Evolutionary conservation across 2,888 invertebrate genomes (phyloP).

Genomic region (Crematogaster levior): DNA sequence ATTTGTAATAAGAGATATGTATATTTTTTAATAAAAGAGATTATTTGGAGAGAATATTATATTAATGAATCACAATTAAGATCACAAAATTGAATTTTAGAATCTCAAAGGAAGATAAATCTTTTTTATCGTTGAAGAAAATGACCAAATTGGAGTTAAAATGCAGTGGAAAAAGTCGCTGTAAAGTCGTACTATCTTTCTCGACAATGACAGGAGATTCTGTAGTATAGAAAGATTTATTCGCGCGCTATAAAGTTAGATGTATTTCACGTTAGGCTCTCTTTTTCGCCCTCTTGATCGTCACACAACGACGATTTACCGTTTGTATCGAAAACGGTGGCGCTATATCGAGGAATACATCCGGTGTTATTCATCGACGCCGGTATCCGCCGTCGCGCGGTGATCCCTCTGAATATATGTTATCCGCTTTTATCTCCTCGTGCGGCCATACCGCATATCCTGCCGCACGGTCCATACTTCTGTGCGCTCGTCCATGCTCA

Average conservation of each 20-base stretch:
- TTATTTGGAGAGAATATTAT: neutral
- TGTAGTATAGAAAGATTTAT: neutral
- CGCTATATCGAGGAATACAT: constrained; percentile 19
- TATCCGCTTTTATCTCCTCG: constrained; percentile 43
- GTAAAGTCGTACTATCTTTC: neutral
- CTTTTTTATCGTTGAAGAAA: neutral
- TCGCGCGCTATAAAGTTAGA: neutral
- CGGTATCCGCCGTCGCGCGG: constrained; percentile 23
- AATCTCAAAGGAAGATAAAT: neutral
- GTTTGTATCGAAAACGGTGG: neutral
- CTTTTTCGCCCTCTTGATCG: neutral
- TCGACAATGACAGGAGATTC: neutral
- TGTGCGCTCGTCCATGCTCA: constrained; percentile 58
- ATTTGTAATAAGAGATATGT: neutral
- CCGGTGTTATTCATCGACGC: constrained; percentile 28
- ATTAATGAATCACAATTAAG: neutral
- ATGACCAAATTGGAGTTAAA: neutral
- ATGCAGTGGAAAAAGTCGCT: neutral
- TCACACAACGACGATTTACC: neutral
- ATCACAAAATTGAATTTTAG: neutral
- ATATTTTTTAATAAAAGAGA: too few relatives aligned
- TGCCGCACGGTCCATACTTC: constrained; percentile 4
- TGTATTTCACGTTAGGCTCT: constrained; percentile 2
- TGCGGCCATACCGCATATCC: constrained; percentile 15
- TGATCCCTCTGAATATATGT: constrained; percentile 5